Evolutionary conservation across 1,140 invertebrate species (phyloP).

Genomic region (Lordiphosa clarofinis): DNA sequence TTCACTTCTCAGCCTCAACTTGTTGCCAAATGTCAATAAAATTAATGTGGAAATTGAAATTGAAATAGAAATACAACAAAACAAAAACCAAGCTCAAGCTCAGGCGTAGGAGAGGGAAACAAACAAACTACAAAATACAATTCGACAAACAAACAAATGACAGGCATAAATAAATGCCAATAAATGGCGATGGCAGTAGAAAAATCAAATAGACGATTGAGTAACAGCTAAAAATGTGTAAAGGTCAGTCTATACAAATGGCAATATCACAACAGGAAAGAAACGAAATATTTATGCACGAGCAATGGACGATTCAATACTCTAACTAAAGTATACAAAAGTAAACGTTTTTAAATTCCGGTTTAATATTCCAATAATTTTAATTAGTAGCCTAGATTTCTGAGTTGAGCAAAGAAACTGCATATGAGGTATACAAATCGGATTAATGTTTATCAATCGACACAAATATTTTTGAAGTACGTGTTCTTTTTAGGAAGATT

Average conservation of each 20-base stretch:
- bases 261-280: constrained; percentile 22
- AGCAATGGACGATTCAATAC: constrained; percentile 13
- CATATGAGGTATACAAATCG: too few species aligned
- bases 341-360: too few species aligned
- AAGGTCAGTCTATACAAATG: constrained; percentile 59
- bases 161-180: constrained; percentile 65
- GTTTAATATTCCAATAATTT: too few species aligned
- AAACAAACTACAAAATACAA: constrained; percentile 23
- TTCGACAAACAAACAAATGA: constrained; percentile 18
- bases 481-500: too few species aligned
- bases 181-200: constrained; percentile 23
- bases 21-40: constrained; percentile 73
- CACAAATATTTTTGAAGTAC: too few species aligned
- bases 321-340: neutral
- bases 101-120: constrained; percentile 54
- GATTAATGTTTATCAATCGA: too few species aligned
- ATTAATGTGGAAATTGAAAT: constrained; percentile 60
- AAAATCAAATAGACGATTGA: constrained; percentile 45
- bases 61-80: constrained; percentile 33
- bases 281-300: constrained; percentile 13
- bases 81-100: constrained; percentile 22
- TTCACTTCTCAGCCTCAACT: constrained; percentile 46
- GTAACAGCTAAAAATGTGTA: constrained; percentile 67
- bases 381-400: too few species aligned
- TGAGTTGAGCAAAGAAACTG: too few species aligned